Conservation (phyloP, 2,888 invertebrate species). For the Dryococelus australis region DNA sequence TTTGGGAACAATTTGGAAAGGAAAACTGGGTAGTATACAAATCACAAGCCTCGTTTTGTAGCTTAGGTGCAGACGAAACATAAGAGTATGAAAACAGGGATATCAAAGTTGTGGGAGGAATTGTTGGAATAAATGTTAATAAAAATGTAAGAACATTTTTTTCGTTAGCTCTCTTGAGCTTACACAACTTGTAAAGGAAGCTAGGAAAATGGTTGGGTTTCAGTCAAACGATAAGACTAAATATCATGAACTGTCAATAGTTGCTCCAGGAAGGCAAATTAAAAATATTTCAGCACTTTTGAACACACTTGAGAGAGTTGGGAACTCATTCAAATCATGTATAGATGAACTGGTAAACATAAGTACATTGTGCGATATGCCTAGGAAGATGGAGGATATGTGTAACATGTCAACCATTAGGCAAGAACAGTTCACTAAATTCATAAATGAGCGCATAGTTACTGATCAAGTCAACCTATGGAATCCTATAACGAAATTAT, state of each 20-base stretch:
- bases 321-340: neutral
- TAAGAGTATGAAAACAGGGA: neutral
- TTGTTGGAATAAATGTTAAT: neutral
- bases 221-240: neutral
- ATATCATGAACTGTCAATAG: conserved; percentile 6
- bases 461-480: conserved; percentile 1
- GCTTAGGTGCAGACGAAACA: conserved; percentile 1
- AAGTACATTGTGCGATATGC: neutral
- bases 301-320: conserved; percentile 1
- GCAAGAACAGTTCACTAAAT: conserved; percentile 1
- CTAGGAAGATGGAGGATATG: neutral
- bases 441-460: neutral
- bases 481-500: neutral
- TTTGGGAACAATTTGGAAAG: conserved; percentile 7
- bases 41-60: neutral
- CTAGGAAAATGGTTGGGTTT: neutral
- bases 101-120: conserved; percentile 11
- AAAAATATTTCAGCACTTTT: conserved; percentile 16
- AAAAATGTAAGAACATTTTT: conserved; percentile 5
- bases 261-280: neutral
- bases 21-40: neutral
- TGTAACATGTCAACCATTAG: neutral
- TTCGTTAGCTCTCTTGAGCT: neutral
- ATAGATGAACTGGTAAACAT: neutral
- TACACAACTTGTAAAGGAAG: neutral